These are phyloP conservation scores for Liposcelis brunnea DNA, from an alignment of 2,888 invertebrate species.

Conservation along the genomic window DNA sequence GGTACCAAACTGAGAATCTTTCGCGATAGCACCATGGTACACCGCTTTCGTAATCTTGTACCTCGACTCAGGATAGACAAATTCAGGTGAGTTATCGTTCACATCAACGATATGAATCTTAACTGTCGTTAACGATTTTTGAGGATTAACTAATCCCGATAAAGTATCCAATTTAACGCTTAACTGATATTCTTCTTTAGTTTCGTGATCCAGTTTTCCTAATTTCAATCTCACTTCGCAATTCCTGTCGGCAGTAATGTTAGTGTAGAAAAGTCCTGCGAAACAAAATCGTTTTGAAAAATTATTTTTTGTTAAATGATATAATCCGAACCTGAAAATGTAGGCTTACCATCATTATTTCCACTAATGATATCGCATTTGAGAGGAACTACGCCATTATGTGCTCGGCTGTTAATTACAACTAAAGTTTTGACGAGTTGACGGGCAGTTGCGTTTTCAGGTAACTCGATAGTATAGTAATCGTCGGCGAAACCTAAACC, in stretches of 20 bases:
- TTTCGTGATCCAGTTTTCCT: constrained; percentile 64
- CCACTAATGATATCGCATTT: constrained; percentile 63
- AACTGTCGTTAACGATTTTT: constrained; percentile 50
- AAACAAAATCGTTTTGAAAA: constrained; percentile 15
- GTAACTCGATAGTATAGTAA: constrained; percentile 62
- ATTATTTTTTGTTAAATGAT: constrained; percentile 7
- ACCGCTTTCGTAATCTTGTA: constrained; percentile 31
- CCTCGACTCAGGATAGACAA: constrained; percentile 51
- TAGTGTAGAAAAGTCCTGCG: constrained; percentile 51
- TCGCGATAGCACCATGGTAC: constrained; percentile 64
- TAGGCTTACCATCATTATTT: constrained; percentile 46
- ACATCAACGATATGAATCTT: constrained; percentile 70
- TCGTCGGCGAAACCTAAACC: constrained; percentile 79
- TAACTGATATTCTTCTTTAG: constrained; percentile 48
- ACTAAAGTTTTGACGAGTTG: constrained; percentile 51
- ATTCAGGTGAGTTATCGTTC: constrained; percentile 78
- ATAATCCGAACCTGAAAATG: neutral
- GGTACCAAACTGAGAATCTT: constrained; percentile 49
- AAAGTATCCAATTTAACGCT: constrained; percentile 63
- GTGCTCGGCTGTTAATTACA: constrained; percentile 53
- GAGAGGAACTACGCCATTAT: constrained; percentile 46
- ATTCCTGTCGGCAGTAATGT: constrained; percentile 59
- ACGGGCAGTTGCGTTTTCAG: constrained; percentile 54
- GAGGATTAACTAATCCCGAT: constrained; percentile 63
- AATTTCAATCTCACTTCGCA: constrained; percentile 59